Percentiles rank a stretch among this genome's conserved stretches.
Evolutionary conservation across 2,888 invertebrate species (phyloP).

Genomic region (Scaptomyza flava): DNA sequence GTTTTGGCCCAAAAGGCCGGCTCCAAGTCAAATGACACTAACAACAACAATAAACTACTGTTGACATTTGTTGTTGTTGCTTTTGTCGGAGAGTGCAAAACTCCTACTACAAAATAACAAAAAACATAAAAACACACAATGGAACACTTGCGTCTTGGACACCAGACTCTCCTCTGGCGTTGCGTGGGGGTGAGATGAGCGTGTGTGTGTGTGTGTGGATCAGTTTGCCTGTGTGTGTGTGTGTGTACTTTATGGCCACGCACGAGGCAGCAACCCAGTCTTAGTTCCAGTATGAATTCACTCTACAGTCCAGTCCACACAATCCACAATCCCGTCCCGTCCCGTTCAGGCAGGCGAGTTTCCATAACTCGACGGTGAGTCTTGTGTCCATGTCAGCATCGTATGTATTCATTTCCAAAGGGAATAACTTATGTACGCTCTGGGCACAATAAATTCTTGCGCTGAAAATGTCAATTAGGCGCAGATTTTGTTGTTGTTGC

Average conservation of each 20-base stretch:
- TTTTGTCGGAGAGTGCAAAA: slow-evolving; percentile 42
- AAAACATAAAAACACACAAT: slow-evolving; percentile 55
- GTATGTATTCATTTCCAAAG: slow-evolving; percentile 83
- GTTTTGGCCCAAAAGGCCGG: slow-evolving; percentile 69
- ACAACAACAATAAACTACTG: slow-evolving; percentile 80
- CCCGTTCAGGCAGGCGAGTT: slow-evolving; percentile 49
- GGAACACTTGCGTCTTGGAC: slow-evolving; percentile 71
- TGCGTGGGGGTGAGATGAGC: slow-evolving; percentile 73
- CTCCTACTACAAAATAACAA: slow-evolving; percentile 44
- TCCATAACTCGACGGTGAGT: slow-evolving; percentile 62
- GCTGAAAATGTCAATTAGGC: slow-evolving; percentile 84
- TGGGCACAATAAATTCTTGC: slow-evolving; percentile 84
- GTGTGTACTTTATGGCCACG: slow-evolving; percentile 75
- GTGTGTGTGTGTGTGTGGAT: slow-evolving; percentile 29
- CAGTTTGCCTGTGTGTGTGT: slow-evolving; percentile 35
- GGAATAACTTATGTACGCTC: slow-evolving; percentile 84
- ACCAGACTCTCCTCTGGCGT: slow-evolving; percentile 61
- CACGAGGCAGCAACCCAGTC: slow-evolving; percentile 45
- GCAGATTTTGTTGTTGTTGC: slow-evolving; percentile 46
- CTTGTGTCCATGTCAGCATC: slow-evolving; percentile 57
- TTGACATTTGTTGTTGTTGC: slow-evolving; percentile 65
- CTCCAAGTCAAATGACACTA: slow-evolving; percentile 77
- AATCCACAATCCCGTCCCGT: slow-evolving; percentile 20
- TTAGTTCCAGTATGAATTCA: slow-evolving; percentile 21
- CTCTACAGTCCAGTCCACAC: slow-evolving; percentile 9